Percentiles rank a stretch among this genome's conserved stretches.
Evolutionary conservation across 2,888 invertebrate genomes (phyloP).

Genomic region (Ophion slaviceki): DNA sequence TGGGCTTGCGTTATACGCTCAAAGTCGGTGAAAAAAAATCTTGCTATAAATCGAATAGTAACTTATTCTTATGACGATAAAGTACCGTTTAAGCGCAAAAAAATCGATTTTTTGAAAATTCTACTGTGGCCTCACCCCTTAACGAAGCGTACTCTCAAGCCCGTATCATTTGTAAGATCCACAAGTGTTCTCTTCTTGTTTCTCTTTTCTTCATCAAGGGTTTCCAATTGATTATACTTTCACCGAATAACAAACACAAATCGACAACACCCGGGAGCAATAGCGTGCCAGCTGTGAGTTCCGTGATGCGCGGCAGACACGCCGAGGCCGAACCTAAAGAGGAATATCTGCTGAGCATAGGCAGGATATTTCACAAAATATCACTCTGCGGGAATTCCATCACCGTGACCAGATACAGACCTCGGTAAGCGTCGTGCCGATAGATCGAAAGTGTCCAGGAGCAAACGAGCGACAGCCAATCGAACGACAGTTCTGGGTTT

Average conservation of each 20-base stretch:
- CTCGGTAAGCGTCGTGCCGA: conserved; percentile 87
- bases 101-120: too few species aligned
- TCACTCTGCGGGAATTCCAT: conserved; percentile 94
- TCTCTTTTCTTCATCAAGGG: conserved; percentile 85
- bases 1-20: too few species aligned
- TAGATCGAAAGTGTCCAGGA: neutral
- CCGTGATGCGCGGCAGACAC: conserved; percentile 81
- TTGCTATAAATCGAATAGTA: too few species aligned
- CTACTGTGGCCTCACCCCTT: too few species aligned
- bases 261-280: conserved; percentile 77
- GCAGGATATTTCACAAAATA: conserved; percentile 97
- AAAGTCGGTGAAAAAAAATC: too few species aligned
- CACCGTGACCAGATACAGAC: conserved; percentile 96
- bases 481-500: neutral
- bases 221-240: conserved; percentile 91
- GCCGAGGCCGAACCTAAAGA: conserved; percentile 86
- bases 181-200: neutral
- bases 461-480: neutral
- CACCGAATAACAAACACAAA: conserved; percentile 79
- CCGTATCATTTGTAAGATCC: too few species aligned
- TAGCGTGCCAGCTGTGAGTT: conserved; percentile 77
- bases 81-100: too few species aligned
- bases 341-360: conserved; percentile 95
- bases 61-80: too few species aligned
- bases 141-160: neutral